Evolutionary conservation across 2,113 vertebrate genomes (phyloP), one percentile per base, ranked within the genome.

Genomic region (Syngnathus typhle): DNA sequence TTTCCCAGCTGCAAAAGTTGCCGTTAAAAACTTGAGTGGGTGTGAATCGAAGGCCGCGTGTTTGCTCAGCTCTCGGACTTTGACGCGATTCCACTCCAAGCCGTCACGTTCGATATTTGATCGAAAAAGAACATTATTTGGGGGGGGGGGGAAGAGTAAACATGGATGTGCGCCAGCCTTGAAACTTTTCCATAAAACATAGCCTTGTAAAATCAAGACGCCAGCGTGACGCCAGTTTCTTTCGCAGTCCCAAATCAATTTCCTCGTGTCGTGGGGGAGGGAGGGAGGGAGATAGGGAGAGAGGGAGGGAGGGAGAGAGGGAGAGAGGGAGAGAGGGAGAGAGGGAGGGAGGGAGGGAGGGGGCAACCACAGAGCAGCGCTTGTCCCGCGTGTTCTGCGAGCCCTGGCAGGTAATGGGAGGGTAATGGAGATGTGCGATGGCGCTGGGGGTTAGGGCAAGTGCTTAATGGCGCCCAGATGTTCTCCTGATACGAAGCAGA

Each of bases 381-480:
- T 64, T 56, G 23, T 65, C 62, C 66, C 58, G 64, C 52, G 56
- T 41, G 59, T 72, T 82, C 67, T 69, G 67, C 67, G 61, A 65
- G 63, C 68, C 55, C 63, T 70, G 70, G 72, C 77, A 87, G 82
- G 82, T 88, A 85, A 81, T 74, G 32, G 72, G 71, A 77, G 79
- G 72, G 75, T 84, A 74, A 82, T 68, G 69, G 70, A 79, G 82
- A 82, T 83, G 84, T 60, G 70, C 61, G 73, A 60, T 64, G 54
- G 76, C 74, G 79, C 60, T 70, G 6, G 70, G 65, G 77, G 78
- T 83, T 80, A 74, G 72, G 78, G 76, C 77, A 76, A 84, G 68
- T 79, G 81, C 80, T 60, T 90, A 91, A 90, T 78, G 54, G 74
- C 62, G 64, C 15, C 81, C 88, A 91, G 89, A 89, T 90, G 89